Evolutionary conservation across 2,888 invertebrate species (phyloP), one percentile per base, ranked within the genome.

Genomic region (Tribolium freemani): DNA sequence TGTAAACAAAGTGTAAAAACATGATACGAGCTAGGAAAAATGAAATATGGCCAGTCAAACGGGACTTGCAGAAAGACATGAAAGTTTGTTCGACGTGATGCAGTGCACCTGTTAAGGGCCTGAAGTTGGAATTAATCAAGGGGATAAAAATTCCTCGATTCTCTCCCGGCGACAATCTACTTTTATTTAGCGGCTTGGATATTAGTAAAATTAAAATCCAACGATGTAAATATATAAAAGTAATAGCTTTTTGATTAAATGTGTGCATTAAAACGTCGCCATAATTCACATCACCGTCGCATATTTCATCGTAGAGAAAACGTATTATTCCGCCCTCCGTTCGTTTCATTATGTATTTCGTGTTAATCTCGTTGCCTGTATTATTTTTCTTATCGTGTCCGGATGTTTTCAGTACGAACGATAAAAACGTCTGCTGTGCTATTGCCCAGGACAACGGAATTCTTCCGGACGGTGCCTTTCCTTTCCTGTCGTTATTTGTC

Each of bases 231-330:
- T 64, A 67, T 73, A 67, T 48, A 74, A 73, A 75, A 77, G 77
- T 80, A 80, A 81, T 81, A 79, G 76, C 75, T 79, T 82, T 80
- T 80, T 81, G 79, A 82, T 81, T 82, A 80, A 80, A 81, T 77
- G 77, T 78, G 79, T 79, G 78, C 80, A 81, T 80, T 81, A 81
- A 82, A 81, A 78, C 73, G 81, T 79, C 80, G 73, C 74, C 69
- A 76, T 81, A 81, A 80, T 67, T 81, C 81, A 82, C 74, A 74
- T 75, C 67, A 61, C 67, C 69, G 53, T 11, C 61, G 61, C 48
- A 71, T 71, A 64, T 71, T 66, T 71, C 71, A 58, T 60, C 67
- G 44, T 26, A 11, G 21, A 54, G 30, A 68, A n/a, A 21, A 48
- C 48, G 68, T 73, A 74, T 70, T 71, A 38, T 38, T 38, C 38